These are phyloP conservation scores for Pagrus major DNA, from an alignment of 2,113 vertebrate genomes.

Conservation along the genomic window DNA sequence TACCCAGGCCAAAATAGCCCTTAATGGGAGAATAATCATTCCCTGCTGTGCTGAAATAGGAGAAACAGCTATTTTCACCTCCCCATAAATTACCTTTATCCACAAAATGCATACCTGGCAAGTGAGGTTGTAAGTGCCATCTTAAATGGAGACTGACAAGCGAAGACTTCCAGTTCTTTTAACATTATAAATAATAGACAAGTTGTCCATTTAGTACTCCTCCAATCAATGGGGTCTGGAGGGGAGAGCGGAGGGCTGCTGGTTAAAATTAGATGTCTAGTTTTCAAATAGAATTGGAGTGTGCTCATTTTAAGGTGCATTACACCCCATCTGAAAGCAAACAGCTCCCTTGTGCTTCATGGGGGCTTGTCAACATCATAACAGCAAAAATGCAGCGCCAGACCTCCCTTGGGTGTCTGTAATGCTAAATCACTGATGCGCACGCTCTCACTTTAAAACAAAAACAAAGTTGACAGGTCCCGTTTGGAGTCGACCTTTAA, in stretches of 20 bases:
- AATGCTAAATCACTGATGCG: conserved; percentile 45
- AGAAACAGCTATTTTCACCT: conserved; percentile 53
- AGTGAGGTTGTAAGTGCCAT: conserved; percentile 49
- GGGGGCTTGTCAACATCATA: conserved; percentile 6
- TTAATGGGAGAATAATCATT: conserved; percentile 80
- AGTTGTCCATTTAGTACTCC: conserved; percentile 3
- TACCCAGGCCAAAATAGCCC: conserved; percentile 48
- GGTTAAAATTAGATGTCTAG: conserved; percentile 53
- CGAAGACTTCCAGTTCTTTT: conserved; percentile 46
- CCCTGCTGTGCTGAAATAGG: conserved; percentile 61
- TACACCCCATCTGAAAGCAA: conserved; percentile 39
- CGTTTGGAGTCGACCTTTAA: conserved; percentile 54
- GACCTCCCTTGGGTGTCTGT: conserved; percentile 38
- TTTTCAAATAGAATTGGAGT: conserved; percentile 63
- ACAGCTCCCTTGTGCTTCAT: background rate
- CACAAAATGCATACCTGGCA: conserved; percentile 62
- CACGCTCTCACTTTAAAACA: conserved; percentile 33
- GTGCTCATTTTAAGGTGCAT: conserved; percentile 65
- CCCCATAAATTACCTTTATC: conserved; percentile 26
- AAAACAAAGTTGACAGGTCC: conserved; percentile 33
- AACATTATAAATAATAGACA: conserved; percentile 16
- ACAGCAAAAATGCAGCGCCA: conserved; percentile 17
- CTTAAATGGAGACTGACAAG: conserved; percentile 26
- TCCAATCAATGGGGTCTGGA: conserved; percentile 54
- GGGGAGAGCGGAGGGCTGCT: conserved; percentile 9